Base-by-base conservation (phyloP, 2,797 vertebrate species). In the Etheostoma perlongum region DNA sequence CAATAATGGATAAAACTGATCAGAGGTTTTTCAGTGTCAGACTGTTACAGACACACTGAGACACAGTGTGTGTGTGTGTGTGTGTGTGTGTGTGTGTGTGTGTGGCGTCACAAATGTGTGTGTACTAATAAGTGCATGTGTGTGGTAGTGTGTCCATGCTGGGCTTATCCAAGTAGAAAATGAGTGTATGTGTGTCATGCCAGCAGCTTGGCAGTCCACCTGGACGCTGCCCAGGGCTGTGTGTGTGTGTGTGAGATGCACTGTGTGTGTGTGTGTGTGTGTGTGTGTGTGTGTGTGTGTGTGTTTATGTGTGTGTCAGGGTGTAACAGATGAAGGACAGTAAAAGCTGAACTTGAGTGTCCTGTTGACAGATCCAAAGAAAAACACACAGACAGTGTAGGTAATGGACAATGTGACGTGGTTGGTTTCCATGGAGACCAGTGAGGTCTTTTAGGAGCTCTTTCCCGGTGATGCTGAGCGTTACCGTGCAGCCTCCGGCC, bases 141-240 rank as follows among this genome's bases (percentile, higher is more conserved):
- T 74, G 58, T 82, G 70, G 74, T 8, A 64, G 81, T 83, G 71
- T 74, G 78, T 72, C 67, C 86, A 66, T 74, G 90, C 88, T 88
- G 90, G 58, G 91, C n/a, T 86, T 82, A 91, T 86, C 88, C 90
- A 83, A 81, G 84, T 52, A 90, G 91, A 93, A 93, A 93, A 93
- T 91, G 75, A 89, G 81, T 72, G 79, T 67, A 60, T 82, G 78
- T 73, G 85, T 75, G 10, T 36, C 75, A 90, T 84, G 91, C 90
- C 91, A 88, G 79, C 73, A 86, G 88, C 87, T 70, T 51, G 78
- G 62, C 79, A 15, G 70, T 91, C 89, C 89, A 91, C 91, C 91
- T 91, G 91, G 91, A 92, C 33, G 57, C 74, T 40, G 85, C 92
- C 85, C 89, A 89, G 72, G 79, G 81, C 73, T 25, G 18, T 27